phyloP scores from a whole-genome alignment of 2,888 invertebrate genomes.

The Mythimna ferrago region DNA sequence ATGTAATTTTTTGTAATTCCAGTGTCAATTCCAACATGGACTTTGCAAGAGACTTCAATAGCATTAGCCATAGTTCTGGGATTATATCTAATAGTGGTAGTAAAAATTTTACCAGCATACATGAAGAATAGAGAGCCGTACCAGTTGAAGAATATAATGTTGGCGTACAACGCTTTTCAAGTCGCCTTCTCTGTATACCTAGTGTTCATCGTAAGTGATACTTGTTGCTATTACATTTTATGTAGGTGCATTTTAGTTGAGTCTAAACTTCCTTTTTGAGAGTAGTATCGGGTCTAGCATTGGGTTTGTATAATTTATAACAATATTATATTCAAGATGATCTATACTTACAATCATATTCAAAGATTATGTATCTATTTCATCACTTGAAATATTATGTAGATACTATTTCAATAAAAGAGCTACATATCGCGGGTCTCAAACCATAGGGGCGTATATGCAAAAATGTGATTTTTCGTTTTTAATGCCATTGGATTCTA shows the following conservation, averaged over 20 bases:
- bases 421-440: too few species aligned
- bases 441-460: too few species aligned
- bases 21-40: slow-evolving; percentile 79
- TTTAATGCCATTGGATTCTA: too few species aligned
- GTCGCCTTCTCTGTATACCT: slow-evolving; percentile 91
- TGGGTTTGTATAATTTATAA: background rate
- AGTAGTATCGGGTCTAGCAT: background rate
- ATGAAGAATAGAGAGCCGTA: slow-evolving; percentile 93
- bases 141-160: slow-evolving; percentile 91
- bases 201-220: slow-evolving; percentile 90
- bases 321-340: background rate
- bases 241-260: too few species aligned
- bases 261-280: background rate
- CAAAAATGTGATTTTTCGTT: too few species aligned
- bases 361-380: background rate
- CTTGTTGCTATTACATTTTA: slow-evolving; percentile 41
- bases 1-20: slow-evolving; percentile 15
- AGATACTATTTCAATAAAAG: background rate
- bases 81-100: slow-evolving; percentile 92
- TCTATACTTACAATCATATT: background rate
- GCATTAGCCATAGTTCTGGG: slow-evolving; percentile 83
- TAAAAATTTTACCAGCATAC: slow-evolving; percentile 92
- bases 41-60: slow-evolving; percentile 72
- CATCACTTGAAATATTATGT: background rate
- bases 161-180: slow-evolving; percentile 93